Evolutionary conservation across 2,797 vertebrate genomes (phyloP).

Genomic region (Enteromius anoplus): DNA sequence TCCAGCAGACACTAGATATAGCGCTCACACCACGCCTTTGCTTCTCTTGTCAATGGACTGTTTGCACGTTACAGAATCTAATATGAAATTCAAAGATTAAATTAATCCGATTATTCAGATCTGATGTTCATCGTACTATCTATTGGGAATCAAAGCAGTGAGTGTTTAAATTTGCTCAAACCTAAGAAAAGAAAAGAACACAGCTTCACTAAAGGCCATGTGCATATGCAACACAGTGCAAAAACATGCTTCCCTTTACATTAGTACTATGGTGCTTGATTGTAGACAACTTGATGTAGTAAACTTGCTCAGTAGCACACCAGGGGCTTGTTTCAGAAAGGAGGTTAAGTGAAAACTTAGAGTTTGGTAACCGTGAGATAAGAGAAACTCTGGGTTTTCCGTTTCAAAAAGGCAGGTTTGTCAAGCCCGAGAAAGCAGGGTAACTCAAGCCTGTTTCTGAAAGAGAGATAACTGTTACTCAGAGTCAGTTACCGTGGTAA

Average conservation of each 20-base stretch:
- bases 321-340: too few species aligned
- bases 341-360: too few species aligned
- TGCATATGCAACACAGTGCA: not conserved
- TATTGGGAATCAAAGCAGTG: conserved; percentile 10
- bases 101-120: conserved; percentile 30
- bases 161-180: conserved; percentile 1
- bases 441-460: too few species aligned
- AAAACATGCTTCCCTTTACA: not conserved
- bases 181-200: conserved; percentile 6
- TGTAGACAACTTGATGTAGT: not conserved
- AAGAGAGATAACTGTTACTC: too few species aligned
- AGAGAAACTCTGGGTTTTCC: too few species aligned
- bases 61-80: conserved; percentile 19
- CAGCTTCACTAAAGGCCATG: not conserved
- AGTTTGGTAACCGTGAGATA: too few species aligned
- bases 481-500: too few species aligned
- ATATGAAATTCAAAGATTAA: conserved; percentile 23
- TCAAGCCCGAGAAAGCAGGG: too few species aligned
- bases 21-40: conserved; percentile 16
- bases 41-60: not conserved
- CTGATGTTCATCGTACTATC: conserved; percentile 19
- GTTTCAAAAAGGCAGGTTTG: too few species aligned
- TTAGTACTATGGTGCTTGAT: not conserved
- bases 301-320: not conserved
- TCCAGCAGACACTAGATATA: conserved; percentile 28